Evolutionary conservation across 2,888 invertebrate genomes (phyloP).

Genomic region (Antheraea assamensis): DNA sequence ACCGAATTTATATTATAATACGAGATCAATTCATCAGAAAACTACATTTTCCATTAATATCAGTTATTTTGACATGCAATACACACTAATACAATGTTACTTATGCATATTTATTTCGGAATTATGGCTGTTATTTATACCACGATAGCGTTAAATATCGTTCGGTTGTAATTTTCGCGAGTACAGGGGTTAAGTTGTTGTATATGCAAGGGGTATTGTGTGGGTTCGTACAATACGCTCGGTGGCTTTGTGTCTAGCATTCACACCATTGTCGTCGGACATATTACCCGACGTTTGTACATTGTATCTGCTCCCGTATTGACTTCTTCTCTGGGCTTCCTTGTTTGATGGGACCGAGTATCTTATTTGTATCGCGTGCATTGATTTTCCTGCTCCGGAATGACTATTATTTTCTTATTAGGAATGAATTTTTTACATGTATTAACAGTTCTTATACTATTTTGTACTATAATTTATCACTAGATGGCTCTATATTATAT

Average conservation of each 20-base stretch:
- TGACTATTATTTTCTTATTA: not conserved
- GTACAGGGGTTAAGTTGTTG: conserved; percentile 41
- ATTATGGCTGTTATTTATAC: conserved; percentile 33
- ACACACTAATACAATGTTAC: conserved; percentile 40
- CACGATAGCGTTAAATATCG: conserved; percentile 51
- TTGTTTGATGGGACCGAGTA: conserved; percentile 69
- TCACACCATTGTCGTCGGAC: conserved; percentile 77
- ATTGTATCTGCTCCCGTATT: conserved; percentile 71
- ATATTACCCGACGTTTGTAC: conserved; percentile 78
- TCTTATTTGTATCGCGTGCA: conserved; percentile 54
- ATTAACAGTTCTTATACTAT: not conserved
- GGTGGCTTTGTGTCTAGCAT: conserved; percentile 75
- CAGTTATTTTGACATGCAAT: conserved; percentile 71
- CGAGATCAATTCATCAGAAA: conserved; percentile 61
- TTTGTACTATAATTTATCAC: no score
- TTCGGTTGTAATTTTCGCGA: conserved; percentile 51
- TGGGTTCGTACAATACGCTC: conserved; percentile 73
- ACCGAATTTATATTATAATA: conserved; percentile 36
- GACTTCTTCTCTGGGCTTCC: conserved; percentile 48
- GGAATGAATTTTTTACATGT: not conserved
- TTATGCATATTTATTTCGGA: conserved; percentile 28
- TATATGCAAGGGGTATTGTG: conserved; percentile 78
- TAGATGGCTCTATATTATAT: no score
- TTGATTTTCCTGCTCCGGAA: conserved; percentile 4
- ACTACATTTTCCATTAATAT: conserved; percentile 65